Percentiles rank a stretch among this genome's conserved stretches.
Conservation (phyloP, 2,888 invertebrate species). For the Cephus pygmeus region DNA sequence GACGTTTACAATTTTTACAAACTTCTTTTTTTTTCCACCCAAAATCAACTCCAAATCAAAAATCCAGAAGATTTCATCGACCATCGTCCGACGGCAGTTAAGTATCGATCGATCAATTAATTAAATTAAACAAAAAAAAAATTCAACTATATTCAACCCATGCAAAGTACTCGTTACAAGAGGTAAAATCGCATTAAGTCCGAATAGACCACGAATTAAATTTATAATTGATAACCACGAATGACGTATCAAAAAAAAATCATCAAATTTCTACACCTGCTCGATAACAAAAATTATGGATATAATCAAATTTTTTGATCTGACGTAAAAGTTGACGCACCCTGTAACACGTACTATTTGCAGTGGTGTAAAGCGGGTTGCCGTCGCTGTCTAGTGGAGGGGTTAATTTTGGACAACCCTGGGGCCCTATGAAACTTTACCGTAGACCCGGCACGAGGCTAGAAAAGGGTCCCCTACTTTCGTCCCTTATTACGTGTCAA, state of each 20-base stretch:
- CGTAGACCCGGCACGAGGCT: conserved; percentile 11
- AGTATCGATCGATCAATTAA: neutral
- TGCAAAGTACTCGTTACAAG: neutral
- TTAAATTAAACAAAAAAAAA: neutral
- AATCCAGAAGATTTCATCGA: neutral
- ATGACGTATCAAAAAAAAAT: no score
- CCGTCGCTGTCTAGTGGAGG: conserved; percentile 25
- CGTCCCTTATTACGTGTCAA: neutral
- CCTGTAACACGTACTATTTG: no score
- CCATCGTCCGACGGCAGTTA: neutral
- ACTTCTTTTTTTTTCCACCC: neutral
- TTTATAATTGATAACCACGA: no score
- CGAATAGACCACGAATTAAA: neutral
- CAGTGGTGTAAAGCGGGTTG: conserved; percentile 29
- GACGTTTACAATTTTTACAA: conserved; percentile 29
- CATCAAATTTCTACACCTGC: no score
- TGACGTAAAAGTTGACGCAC: no score
- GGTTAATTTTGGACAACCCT: conserved; percentile 23
- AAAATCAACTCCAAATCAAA: neutral
- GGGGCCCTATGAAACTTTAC: neutral
- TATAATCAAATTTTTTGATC: no score
- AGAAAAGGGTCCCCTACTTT: neutral
- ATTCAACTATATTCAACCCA: neutral
- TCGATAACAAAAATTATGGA: no score
- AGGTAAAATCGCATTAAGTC: neutral